Evolutionary conservation across 2,888 invertebrate genomes (phyloP).

Genomic region (Drosophila monieri): DNA sequence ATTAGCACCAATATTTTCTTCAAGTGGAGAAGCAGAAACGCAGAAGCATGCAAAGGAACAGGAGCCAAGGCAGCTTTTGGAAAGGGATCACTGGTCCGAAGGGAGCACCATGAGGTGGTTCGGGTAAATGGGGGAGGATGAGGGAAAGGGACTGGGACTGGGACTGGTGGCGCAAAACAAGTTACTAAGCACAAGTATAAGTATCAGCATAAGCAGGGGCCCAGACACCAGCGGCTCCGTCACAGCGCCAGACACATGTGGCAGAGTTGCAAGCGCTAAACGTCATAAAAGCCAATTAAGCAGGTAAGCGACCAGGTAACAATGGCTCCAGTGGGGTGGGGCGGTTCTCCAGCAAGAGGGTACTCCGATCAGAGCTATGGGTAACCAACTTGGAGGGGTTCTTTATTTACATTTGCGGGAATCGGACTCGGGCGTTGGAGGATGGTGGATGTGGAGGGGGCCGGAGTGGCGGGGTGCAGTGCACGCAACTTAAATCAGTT

Average conservation of each 20-base stretch:
- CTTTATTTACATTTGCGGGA: slow-evolving; percentile 65
- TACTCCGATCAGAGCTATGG: slow-evolving; percentile 58
- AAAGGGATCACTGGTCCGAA: slow-evolving; percentile 25
- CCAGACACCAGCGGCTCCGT: slow-evolving; percentile 30
- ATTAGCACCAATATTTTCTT: not conserved
- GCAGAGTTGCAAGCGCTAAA: slow-evolving; percentile 66
- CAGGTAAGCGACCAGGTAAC: slow-evolving; percentile 67
- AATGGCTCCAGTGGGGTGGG: slow-evolving; percentile 40
- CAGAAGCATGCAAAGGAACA: slow-evolving; percentile 63
- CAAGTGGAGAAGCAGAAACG: slow-evolving; percentile 36
- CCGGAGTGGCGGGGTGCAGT: slow-evolving; percentile 27
- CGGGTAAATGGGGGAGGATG: not conserved
- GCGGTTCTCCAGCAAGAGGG: slow-evolving; percentile 31
- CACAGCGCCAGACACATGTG: slow-evolving; percentile 15
- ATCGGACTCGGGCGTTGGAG: slow-evolving; percentile 12
- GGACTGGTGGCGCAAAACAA: slow-evolving; percentile 35
- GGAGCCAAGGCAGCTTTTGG: slow-evolving; percentile 47
- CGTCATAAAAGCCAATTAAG: slow-evolving; percentile 79
- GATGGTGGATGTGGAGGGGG: slow-evolving; percentile 24
- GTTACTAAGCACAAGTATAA: slow-evolving; percentile 35
- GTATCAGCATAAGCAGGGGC: slow-evolving; percentile 38
- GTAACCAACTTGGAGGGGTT: slow-evolving; percentile 60
- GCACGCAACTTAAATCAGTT: slow-evolving; percentile 61
- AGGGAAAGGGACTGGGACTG: not conserved
- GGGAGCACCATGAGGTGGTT: slow-evolving; percentile 8